phyloP scores from a whole-genome alignment of 1,140 invertebrate genomes.

The Dendroctonus ponderosae region DNA sequence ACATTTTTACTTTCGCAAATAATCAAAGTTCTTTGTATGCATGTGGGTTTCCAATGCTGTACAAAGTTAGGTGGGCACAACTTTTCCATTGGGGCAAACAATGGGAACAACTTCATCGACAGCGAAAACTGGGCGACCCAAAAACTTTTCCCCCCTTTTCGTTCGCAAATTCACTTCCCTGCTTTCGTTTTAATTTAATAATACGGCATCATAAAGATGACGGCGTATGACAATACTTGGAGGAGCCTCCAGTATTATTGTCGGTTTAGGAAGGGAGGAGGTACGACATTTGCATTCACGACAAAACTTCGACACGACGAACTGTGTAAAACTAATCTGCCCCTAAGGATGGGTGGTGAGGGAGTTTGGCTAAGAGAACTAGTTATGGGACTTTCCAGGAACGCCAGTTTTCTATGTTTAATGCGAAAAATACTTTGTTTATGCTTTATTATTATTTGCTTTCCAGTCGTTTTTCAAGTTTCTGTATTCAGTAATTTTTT shows the following conservation, averaged over 20 bases:
- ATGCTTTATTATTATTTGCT: too few species aligned
- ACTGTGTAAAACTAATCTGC: constrained; percentile 7
- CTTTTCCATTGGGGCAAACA: not conserved
- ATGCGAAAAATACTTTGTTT: too few species aligned
- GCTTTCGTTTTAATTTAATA: constrained; percentile 27
- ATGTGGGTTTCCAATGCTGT: too few species aligned
- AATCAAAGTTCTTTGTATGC: too few species aligned
- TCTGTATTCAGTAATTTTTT: too few species aligned
- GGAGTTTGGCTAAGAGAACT: too few species aligned
- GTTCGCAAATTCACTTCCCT: constrained; percentile 12
- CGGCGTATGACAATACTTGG: constrained; percentile 14
- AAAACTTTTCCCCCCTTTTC: constrained; percentile 12
- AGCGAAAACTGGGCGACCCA: not conserved
- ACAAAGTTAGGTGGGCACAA: too few species aligned
- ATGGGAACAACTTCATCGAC: constrained; percentile 1
- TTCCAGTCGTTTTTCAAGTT: too few species aligned
- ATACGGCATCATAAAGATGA: constrained; percentile 28
- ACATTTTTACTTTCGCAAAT: too few species aligned
- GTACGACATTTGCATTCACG: constrained; percentile 17
- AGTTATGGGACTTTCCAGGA: too few species aligned
- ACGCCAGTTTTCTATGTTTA: too few species aligned
- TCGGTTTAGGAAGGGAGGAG: constrained; percentile 9
- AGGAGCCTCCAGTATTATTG: constrained; percentile 20
- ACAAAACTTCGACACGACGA: constrained; percentile 18
- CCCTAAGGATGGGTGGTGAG: too few species aligned